These are phyloP conservation scores for Melopsittacus undulatus DNA, from an alignment of 2,797 vertebrate species.

Conservation along the genomic window DNA sequence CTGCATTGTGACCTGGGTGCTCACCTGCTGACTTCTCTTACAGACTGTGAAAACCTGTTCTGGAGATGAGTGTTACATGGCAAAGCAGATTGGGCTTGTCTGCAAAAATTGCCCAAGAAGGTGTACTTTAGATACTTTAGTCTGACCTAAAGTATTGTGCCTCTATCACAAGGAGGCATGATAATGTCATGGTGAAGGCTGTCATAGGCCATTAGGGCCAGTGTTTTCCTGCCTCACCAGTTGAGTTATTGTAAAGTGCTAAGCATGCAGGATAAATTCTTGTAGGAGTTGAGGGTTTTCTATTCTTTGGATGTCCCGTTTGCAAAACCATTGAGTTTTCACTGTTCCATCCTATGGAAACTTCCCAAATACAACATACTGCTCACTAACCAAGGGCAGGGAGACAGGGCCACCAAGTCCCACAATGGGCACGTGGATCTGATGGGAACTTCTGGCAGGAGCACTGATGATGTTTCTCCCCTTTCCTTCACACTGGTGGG, in stretches of 20 bases:
- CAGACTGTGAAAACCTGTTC: not conserved
- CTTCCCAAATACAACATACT: not conserved
- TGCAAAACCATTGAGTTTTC: not conserved
- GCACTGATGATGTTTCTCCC: not conserved
- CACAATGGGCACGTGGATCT: fast-evolving
- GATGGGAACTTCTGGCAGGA: not conserved
- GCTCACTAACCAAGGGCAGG: not conserved
- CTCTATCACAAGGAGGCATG: not conserved
- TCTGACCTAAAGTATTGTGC: not conserved
- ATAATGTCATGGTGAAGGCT: not conserved
- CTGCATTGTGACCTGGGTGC: no score
- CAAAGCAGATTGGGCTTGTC: not conserved
- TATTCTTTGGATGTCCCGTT: not conserved
- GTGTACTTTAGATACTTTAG: not conserved
- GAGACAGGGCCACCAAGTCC: not conserved
- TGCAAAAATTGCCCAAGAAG: not conserved
- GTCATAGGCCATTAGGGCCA: not conserved
- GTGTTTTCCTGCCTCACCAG: not conserved
- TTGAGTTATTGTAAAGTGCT: not conserved
- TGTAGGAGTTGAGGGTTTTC: not conserved
- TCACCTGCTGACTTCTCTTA: not conserved
- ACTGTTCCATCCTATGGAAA: not conserved
- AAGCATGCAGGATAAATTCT: not conserved
- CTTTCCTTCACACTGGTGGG: not conserved
- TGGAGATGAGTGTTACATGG: not conserved